phyloP scores from a whole-genome alignment of 2,888 invertebrate species.

The Pherbina coryleti region DNA sequence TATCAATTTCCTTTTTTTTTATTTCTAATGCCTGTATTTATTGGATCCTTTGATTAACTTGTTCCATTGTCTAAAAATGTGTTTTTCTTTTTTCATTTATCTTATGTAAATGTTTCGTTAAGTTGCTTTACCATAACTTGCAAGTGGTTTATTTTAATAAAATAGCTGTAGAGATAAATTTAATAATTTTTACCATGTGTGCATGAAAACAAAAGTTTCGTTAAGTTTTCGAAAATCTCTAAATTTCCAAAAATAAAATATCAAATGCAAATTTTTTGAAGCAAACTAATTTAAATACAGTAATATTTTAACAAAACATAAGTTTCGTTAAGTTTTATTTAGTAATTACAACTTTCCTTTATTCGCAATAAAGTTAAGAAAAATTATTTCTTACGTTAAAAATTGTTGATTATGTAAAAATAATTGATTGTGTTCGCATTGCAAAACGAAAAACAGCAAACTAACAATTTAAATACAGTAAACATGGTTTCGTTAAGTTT shows the following conservation, averaged over 20 bases:
- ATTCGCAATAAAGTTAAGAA: no score
- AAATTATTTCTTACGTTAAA: no score
- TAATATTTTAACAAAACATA: neutral
- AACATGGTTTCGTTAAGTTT: no score
- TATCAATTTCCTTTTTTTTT: neutral
- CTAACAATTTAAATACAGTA: no score
- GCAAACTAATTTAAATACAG: no score
- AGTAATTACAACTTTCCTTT: no score
- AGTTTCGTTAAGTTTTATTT: neutral
- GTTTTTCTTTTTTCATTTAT: neutral
- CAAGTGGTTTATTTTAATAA: neutral
- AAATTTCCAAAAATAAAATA: no score
- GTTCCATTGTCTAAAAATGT: neutral
- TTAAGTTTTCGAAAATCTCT: neutral
- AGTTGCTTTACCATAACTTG: neutral
- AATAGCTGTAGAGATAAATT: neutral
- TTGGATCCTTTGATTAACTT: slow-evolving; percentile 32
- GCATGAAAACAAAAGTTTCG: neutral
- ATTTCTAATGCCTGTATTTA: slow-evolving; percentile 8
- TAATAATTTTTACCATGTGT: neutral
- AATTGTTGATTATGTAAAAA: no score
- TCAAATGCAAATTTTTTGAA: no score
- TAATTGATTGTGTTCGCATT: no score
- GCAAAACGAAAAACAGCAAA: no score
- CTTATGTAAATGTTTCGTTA: neutral